Evolutionary conservation across 2,113 vertebrate genomes (phyloP), one percentile per base, ranked within the genome.

Genomic region (Nothocercus nigrocapillus): DNA sequence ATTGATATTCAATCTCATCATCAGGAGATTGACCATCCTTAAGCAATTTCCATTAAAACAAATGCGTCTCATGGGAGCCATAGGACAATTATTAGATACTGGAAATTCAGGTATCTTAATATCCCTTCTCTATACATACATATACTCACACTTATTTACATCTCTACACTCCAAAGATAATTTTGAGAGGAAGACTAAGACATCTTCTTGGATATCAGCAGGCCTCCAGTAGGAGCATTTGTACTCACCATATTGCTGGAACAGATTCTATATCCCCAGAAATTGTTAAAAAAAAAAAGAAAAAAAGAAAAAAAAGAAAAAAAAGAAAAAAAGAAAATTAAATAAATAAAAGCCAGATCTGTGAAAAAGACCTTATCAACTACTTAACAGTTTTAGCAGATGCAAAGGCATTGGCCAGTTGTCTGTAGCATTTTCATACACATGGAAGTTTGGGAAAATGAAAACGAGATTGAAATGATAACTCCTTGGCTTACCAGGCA

Each of bases 341-440:
- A 49, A 49, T 49, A 49, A 49, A 49, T 49, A 53, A 54, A 54
- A 42, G 58, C 73, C 93, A 95, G 91, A 95, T 92, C 79, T 94
- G 88, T 93, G 85, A 95, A 94, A 96, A 95, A 94, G 91, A 94
- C 92, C 89, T 96, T 79, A 93, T 95, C 95, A 97, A 80, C 89
- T 95, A 90, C 88, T 94, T 94, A 94, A 93, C 89, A 96, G 44
- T 87, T 92, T 85, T 91, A 92, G 70, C 92, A 94, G 91, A 96
- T 96, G 95, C 89, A 95, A 92, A 96, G 75, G 80, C 94, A 93
- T 91, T 94, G 91, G 94, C 85, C 94, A 94, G 81, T 91, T 97
- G 91, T 96, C 91, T 94, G 79, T 89, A 87, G 82, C 92, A 78
- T 90, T 95, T 96, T 95, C 67, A 86, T 85, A 82, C 62, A 62